Conservation (phyloP, 2,888 invertebrate species). For the Calameuta filiformis region DNA sequence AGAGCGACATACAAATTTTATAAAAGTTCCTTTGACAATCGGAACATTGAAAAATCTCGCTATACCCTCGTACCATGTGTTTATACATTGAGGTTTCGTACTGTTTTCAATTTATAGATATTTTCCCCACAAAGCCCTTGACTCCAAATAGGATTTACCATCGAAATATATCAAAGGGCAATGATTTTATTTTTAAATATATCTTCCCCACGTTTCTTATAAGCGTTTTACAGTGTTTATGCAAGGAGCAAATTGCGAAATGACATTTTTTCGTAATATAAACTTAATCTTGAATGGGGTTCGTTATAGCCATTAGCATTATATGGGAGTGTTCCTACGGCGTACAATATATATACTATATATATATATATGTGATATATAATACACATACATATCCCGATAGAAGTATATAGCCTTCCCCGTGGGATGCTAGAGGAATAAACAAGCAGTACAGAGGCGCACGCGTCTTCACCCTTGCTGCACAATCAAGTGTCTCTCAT, state of each 20-base stretch:
- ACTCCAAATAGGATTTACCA: not conserved
- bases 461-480: slow-evolving; percentile 53
- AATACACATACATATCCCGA: not conserved
- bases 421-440: slow-evolving; percentile 6
- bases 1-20: not conserved
- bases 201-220: not conserved
- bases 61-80: not conserved
- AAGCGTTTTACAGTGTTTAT: not conserved
- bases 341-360: not conserved
- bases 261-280: not conserved
- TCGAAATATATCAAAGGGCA: not conserved
- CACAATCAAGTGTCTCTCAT: slow-evolving; percentile 56
- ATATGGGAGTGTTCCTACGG: not conserved
- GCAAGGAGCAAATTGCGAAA: not conserved
- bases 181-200: not conserved
- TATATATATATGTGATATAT: not conserved
- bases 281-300: not conserved
- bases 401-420: not conserved
- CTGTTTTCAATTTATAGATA: not conserved
- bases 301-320: not conserved
- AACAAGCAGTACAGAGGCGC: slow-evolving; percentile 25
- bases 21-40: not conserved
- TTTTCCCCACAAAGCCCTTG: not conserved
- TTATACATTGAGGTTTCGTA: not conserved
- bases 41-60: not conserved